Evolutionary conservation across 1,140 invertebrate species (phyloP).

Genomic region (Pollicipes pollicipes): DNA sequence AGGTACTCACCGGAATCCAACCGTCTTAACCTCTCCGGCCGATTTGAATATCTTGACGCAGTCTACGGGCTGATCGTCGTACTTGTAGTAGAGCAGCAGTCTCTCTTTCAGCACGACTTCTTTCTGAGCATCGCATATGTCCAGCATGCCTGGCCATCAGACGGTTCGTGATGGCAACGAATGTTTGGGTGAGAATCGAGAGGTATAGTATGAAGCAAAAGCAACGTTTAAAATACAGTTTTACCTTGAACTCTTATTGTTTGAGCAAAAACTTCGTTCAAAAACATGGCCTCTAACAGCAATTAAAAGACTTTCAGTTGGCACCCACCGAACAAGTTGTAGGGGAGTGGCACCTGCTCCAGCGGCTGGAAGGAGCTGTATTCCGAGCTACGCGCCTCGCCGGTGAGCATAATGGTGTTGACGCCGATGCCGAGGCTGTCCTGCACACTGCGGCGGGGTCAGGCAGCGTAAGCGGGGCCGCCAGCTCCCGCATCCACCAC

Average conservation of each 20-base stretch:
- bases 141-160: constrained; percentile 43
- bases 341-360: constrained; percentile 68
- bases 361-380: constrained; percentile 71
- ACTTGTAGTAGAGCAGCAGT: constrained; percentile 89
- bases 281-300: too few species aligned
- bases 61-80: constrained; percentile 85
- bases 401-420: constrained; percentile 70
- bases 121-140: constrained; percentile 89
- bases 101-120: constrained; percentile 75
- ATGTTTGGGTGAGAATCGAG: too few species aligned
- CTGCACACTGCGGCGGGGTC: constrained; percentile 52
- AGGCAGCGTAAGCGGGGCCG: constrained; percentile 23
- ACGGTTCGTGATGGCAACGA: too few species aligned
- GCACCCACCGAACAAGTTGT: constrained; percentile 78
- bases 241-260: too few species aligned
- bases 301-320: too few species aligned
- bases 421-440: constrained; percentile 77
- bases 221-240: too few species aligned
- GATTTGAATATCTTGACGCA: constrained; percentile 95
- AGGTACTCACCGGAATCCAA: constrained; percentile 51
- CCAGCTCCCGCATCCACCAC: too few species aligned
- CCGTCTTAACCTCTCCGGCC: constrained; percentile 57
- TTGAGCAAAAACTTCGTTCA: too few species aligned
- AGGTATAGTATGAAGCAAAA: too few species aligned
- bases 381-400: constrained; percentile 72